Conservation (phyloP, 2,888 invertebrate species). For the Cheilosia grossa region DNA sequence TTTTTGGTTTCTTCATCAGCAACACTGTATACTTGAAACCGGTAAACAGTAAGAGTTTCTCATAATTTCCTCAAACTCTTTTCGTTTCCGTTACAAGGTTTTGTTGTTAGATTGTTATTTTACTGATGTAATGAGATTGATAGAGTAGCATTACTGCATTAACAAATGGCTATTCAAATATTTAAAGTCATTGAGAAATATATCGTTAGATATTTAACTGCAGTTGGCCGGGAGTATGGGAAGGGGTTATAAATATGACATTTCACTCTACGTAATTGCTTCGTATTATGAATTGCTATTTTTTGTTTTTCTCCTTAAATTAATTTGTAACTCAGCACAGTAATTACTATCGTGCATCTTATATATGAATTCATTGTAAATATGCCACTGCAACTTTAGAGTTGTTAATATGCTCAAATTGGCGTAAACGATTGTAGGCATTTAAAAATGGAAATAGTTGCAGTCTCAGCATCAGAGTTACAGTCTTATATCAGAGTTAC, state of each 20-base stretch:
- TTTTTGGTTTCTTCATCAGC: conserved; percentile 11
- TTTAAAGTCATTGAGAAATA: conserved; percentile 43
- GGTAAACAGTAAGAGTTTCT: conserved; percentile 10
- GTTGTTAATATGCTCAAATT: no score
- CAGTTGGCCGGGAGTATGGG: background rate
- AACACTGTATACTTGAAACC: background rate
- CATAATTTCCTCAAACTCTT: conserved; percentile 18
- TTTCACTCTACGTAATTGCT: background rate
- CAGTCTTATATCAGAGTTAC: no score
- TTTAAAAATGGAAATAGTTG: no score
- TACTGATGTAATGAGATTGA: conserved; percentile 12
- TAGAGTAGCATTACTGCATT: conserved; percentile 7
- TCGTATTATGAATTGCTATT: no score
- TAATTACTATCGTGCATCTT: no score
- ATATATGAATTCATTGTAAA: no score
- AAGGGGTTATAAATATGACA: conserved; percentile 16
- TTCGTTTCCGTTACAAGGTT: conserved; percentile 11
- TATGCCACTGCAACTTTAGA: no score
- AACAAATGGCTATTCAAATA: conserved; percentile 32
- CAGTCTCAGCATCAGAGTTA: no score
- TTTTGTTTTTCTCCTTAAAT: no score
- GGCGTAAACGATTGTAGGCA: no score
- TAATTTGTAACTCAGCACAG: no score
- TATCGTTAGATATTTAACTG: conserved; percentile 10
- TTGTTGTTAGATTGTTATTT: conserved; percentile 7